Percentiles rank a stretch among this genome's conserved stretches.
These are phyloP conservation scores for Amblyopsis rosae DNA, from an alignment of 2,113 vertebrate species.

Conservation along the genomic window DNA sequence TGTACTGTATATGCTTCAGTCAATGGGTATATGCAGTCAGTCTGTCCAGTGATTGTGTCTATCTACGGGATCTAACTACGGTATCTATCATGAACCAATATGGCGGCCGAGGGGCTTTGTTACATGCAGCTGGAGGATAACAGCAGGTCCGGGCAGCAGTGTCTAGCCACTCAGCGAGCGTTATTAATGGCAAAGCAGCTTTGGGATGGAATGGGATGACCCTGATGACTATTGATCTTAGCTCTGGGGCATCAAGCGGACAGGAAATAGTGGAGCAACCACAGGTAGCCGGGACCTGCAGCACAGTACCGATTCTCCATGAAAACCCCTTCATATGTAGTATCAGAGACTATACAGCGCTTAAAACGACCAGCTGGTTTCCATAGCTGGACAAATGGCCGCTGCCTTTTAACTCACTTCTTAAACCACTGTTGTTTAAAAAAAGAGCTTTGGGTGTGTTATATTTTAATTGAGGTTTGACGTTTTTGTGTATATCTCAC, in stretches of 20 bases:
- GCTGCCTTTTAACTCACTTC: slow-evolving; percentile 23
- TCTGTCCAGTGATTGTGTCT: too few relatives aligned
- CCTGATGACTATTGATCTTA: slow-evolving; percentile 67
- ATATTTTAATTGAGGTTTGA: neutral
- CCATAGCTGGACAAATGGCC: slow-evolving; percentile 6
- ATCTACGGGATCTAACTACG: neutral
- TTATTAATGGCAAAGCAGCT: slow-evolving; percentile 60
- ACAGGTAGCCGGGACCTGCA: slow-evolving; percentile 41
- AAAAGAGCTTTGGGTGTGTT: neutral
- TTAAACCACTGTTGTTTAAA: slow-evolving; percentile 8
- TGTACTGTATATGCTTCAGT: neutral
- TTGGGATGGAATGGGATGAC: slow-evolving; percentile 49
- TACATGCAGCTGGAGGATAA: slow-evolving; percentile 46
- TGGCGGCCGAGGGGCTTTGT: neutral
- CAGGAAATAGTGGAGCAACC: slow-evolving; percentile 37
- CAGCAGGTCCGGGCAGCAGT: slow-evolving; percentile 52
- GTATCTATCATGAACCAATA: neutral
- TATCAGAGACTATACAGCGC: slow-evolving; percentile 16
- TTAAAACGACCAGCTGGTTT: neutral
- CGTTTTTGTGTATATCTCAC: neutral
- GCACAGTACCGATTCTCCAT: slow-evolving; percentile 31
- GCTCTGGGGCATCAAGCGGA: slow-evolving; percentile 30
- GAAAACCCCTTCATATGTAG: slow-evolving; percentile 25
- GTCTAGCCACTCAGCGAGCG: slow-evolving; percentile 41
- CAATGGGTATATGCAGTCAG: too few relatives aligned